Evolutionary conservation across 1,140 invertebrate genomes (phyloP), one percentile per base, ranked within the genome.

Genomic region (Heliconius nattereri): DNA sequence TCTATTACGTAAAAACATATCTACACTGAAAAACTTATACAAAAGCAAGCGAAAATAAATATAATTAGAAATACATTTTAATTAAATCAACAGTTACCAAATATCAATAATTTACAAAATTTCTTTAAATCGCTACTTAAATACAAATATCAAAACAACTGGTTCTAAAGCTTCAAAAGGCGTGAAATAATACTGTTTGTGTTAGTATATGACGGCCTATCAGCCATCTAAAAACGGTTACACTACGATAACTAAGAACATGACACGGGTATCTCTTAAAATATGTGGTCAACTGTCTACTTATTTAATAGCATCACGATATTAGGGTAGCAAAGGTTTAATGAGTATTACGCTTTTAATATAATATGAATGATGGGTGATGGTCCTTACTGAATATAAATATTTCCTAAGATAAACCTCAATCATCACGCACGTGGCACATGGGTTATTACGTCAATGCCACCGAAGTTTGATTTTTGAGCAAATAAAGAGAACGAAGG

Each of bases 181-280:
- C 72, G 79, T 81, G 75, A 78, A 78, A 78, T 74, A 81, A 75
- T 81, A 78, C 71, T 29, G 60, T 29, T 23, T 19, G 11, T 29
- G 60, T 13, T 60, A 13, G 20, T 66, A 66, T 66, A 66, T 16
- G 60, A 66, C 60, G 60, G 23, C 11, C 26, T 66, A 66, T 66
- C 60, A 29, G 60, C 60, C 60, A 66, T 66, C 60, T 66, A 11
- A 7, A 29, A 5, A 26, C 60, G 60, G 83, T 80, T 83, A 86
- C 86, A 87, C 85, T 85, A 81, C 89, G 88, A 91, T 91, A 90
- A 87, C 86, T 86, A 81, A 85, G 86, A 89, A 89, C 86, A 87
- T 88, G 86, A 89, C 86, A 83, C 79, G 78, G 60, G 60, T 83
- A 82, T 90, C 87, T 88, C 90, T 91, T 90, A 91, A 66, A 66